These are phyloP conservation scores for Scelioninae gen. 1 DNA, from an alignment of 2,888 invertebrate species.

Conservation along the genomic window DNA sequence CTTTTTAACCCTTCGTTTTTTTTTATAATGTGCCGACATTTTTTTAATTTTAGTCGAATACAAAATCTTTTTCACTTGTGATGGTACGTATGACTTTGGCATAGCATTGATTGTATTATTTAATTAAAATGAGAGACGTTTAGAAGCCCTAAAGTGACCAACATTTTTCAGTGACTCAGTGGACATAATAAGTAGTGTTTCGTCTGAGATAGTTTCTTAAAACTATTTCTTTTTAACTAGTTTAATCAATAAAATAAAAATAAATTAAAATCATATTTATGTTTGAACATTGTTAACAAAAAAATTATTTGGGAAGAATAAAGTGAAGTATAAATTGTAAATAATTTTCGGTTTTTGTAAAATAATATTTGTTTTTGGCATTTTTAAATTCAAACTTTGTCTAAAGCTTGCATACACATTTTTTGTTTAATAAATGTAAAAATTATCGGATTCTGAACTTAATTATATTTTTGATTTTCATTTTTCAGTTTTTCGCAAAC, in stretches of 20 bases:
- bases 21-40: slow-evolving; percentile 79
- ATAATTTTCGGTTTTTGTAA: too few species aligned
- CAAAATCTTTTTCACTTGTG: slow-evolving; percentile 46
- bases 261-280: too few species aligned
- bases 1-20: slow-evolving; percentile 76
- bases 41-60: slow-evolving; percentile 55
- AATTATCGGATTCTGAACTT: too few species aligned
- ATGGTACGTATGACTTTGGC: slow-evolving; percentile 58
- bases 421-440: too few species aligned
- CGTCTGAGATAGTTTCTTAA: too few species aligned
- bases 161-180: slow-evolving; percentile 49
- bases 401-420: too few species aligned
- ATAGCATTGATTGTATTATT: slow-evolving; percentile 61
- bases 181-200: too few species aligned
- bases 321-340: not conserved
- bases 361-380: too few species aligned
- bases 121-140: slow-evolving; percentile 55
- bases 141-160: slow-evolving; percentile 60
- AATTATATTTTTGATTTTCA: too few species aligned
- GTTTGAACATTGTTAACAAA: not conserved
- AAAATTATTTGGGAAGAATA: not conserved
- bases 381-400: too few species aligned
- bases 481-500: too few species aligned
- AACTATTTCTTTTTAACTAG: not conserved
- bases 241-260: too few species aligned